These are phyloP conservation scores for Teleogryllus occipitalis DNA, from an alignment of 1,140 invertebrate species.

Conservation along the genomic window DNA sequence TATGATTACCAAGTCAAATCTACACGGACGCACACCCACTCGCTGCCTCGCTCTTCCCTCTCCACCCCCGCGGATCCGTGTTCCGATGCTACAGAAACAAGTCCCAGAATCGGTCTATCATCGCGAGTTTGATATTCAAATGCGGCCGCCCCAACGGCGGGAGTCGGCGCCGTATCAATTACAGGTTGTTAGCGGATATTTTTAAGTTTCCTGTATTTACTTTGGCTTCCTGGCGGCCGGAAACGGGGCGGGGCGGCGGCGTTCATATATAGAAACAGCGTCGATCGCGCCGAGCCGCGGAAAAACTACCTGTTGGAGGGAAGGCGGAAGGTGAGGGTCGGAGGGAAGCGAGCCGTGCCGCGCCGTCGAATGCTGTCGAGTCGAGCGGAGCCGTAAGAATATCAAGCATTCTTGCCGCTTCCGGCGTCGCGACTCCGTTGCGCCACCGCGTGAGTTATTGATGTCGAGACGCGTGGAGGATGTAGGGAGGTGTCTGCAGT, in stretches of 20 bases:
- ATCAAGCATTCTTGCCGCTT: background rate
- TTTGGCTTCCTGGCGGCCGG: background rate
- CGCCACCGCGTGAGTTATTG: background rate
- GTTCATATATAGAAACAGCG: background rate
- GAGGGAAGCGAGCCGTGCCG: too few relatives aligned
- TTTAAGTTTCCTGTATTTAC: slow-evolving; percentile 1
- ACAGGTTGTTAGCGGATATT: slow-evolving; percentile 4
- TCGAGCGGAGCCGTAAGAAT: background rate
- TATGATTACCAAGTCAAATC: background rate
- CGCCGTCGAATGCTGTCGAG: background rate
- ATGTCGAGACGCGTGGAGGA: background rate
- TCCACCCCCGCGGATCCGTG: background rate
- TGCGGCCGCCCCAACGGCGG: background rate
- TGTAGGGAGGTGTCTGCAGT: background rate
- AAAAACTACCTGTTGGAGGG: too few relatives aligned
- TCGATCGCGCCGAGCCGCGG: too few relatives aligned
- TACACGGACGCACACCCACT: background rate
- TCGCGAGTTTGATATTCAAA: slow-evolving; percentile 2
- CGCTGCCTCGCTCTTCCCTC: background rate
- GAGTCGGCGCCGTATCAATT: background rate
- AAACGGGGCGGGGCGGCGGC: background rate
- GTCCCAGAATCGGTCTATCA: background rate
- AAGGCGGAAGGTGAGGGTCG: background rate
- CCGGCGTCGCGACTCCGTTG: background rate
- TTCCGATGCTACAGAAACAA: background rate